These are phyloP conservation scores for Diachrysia chrysitis DNA, from an alignment of 2,888 invertebrate species.

Conservation along the genomic window DNA sequence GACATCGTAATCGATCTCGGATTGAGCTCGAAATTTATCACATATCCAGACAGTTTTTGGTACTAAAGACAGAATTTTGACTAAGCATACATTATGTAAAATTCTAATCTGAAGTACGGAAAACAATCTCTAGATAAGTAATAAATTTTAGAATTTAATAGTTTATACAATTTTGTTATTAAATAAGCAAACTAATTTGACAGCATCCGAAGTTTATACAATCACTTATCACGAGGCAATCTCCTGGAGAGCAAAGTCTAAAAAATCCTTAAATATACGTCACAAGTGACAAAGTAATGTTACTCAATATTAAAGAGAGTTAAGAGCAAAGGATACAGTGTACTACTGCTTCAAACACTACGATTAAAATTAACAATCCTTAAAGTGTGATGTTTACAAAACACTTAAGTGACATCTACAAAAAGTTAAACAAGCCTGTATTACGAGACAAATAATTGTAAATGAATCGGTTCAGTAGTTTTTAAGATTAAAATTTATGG, in stretches of 20 bases:
- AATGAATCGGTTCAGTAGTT: conserved; percentile 3
- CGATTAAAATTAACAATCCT: conserved; percentile 6
- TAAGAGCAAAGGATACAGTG: neutral
- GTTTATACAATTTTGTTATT: neutral
- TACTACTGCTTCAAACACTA: conserved; percentile 9
- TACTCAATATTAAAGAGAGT: conserved; percentile 13
- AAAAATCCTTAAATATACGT: conserved; percentile 24
- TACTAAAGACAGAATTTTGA: neutral
- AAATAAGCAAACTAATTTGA: neutral
- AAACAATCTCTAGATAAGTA: too few species aligned
- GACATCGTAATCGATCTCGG: neutral
- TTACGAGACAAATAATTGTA: neutral
- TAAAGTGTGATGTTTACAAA: neutral
- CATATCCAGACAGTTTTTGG: too few species aligned
- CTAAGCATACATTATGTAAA: neutral
- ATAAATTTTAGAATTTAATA: too few species aligned
- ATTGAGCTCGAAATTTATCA: neutral
- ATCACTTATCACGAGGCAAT: conserved; percentile 9
- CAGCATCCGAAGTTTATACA: neutral
- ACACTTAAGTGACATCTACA: neutral
- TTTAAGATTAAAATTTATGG: neutral
- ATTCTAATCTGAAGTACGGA: too few species aligned
- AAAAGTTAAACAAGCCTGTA: neutral
- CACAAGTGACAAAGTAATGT: conserved; percentile 36
- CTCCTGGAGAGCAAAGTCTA: conserved; percentile 28